phyloP scores from a whole-genome alignment of 2,113 vertebrate genomes.

The Cyanoramphus novaezelandiae region DNA sequence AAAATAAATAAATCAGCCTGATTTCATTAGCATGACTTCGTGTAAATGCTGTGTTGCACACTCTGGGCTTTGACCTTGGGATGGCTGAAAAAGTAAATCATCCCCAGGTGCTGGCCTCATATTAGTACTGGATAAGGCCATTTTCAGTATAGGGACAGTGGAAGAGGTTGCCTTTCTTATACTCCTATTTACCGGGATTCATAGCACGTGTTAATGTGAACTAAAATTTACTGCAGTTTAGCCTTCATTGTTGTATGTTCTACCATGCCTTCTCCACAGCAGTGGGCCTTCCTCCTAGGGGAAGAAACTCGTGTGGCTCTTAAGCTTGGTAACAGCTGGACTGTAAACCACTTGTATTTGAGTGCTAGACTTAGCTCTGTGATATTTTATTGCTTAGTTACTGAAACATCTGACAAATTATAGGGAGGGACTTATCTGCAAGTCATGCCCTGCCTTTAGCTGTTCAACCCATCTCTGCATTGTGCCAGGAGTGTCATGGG shows the following conservation, averaged over 20 bases:
- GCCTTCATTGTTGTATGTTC: background rate
- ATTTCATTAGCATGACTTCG: background rate
- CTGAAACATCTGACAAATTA: background rate
- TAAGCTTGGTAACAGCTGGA: background rate
- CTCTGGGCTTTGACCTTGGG: background rate
- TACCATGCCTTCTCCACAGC: background rate
- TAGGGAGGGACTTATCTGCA: background rate
- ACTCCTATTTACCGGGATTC: background rate
- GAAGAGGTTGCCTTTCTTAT: background rate
- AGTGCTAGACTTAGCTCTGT: background rate
- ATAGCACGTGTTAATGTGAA: background rate
- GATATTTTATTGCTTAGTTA: background rate
- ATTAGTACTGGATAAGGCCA: background rate
- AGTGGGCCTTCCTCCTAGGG: background rate
- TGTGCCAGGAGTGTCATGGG: background rate
- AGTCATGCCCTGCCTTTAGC: background rate
- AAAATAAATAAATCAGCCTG: background rate
- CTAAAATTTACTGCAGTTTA: background rate
- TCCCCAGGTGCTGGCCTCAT: background rate
- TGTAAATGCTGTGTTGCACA: background rate
- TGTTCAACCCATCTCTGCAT: background rate
- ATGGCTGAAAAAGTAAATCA: background rate
- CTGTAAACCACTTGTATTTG: background rate
- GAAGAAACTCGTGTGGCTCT: background rate
- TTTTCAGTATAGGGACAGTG: background rate